Base-by-base conservation (phyloP, 2,888 invertebrate species). In the Lacanobia wlatinum region DNA sequence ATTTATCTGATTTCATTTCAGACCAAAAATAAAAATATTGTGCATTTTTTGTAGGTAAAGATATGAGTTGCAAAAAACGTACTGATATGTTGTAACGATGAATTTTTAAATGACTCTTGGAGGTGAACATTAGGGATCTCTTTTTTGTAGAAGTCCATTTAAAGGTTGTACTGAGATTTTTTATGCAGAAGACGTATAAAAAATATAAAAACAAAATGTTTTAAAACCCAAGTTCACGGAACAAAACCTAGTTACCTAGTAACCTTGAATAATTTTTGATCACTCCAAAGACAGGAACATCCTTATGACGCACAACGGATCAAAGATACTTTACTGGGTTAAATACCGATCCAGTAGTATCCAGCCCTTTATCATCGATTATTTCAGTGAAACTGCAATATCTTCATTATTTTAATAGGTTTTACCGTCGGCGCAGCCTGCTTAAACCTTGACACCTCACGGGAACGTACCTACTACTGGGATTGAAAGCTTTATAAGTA, bases 31-130 rank as follows among this genome's bases (percentile, higher is more conserved):
- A 50, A 66, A 55, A 34, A 16, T 23, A 48, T n/a, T 46, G n/a
- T 62, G 7, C 48, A 43, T 72, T 53, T 48, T 70, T 76, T 59
- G 16, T 64, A 53, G 21, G 43, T 56, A 63, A 5, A 23, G 6
- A 28, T 43, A 52, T 48, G 28, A 21, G 7, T 16, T 52, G 6
- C n/a, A 53, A 80, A 67, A 74, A 62, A 55, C 9, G 12, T 1
- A 3, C 21, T 18, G 23, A 28, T 28, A 28, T 56, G 55, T 74
- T 34, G 14, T 52, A 21, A 61, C 4, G 4, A 52, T 7, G 18
- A 34, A 48, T 60, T 40, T 52, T 55, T 40, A 23, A 43, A 48
- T 46, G 55, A 60, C 34, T 1, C 14, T 52, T 52, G 7, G 1
- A 61, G 38, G 21, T 60, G 7, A 48, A 59, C 8, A 43, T 78